phyloP scores from a whole-genome alignment of 2,797 vertebrate genomes.

The Synaphobranchus kaupii region DNA sequence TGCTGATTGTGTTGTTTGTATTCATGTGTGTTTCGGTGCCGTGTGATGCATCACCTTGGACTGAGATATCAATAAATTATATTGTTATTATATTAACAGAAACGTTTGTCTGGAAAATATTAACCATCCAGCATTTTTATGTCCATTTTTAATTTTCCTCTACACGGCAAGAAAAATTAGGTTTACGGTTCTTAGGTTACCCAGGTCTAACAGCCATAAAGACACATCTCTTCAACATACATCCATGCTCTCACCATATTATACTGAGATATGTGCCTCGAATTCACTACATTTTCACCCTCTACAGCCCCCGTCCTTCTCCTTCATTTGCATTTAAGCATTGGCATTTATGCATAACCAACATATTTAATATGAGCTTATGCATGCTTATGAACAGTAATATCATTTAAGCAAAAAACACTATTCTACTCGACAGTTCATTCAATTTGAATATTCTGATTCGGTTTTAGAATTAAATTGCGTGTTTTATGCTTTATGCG shows the following conservation, averaged over 20 bases:
- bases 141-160: background rate
- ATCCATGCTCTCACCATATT: background rate
- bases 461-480: background rate
- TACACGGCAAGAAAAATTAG: background rate
- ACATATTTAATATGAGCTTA: background rate
- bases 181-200: background rate
- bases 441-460: background rate
- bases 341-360: background rate
- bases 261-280: background rate
- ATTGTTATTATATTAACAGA: background rate
- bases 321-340: background rate
- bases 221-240: background rate
- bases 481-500: background rate
- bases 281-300: background rate
- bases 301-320: background rate
- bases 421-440: background rate
- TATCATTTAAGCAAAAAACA: background rate
- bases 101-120: background rate
- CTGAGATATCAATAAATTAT: background rate
- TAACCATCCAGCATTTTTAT: background rate
- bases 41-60: background rate
- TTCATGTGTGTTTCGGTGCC: background rate
- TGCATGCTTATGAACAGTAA: background rate
- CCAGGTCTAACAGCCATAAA: background rate
- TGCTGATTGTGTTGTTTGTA: background rate